Evolutionary conservation across 2,113 vertebrate genomes (phyloP).

Genomic region (Copsychus sechellarum): DNA sequence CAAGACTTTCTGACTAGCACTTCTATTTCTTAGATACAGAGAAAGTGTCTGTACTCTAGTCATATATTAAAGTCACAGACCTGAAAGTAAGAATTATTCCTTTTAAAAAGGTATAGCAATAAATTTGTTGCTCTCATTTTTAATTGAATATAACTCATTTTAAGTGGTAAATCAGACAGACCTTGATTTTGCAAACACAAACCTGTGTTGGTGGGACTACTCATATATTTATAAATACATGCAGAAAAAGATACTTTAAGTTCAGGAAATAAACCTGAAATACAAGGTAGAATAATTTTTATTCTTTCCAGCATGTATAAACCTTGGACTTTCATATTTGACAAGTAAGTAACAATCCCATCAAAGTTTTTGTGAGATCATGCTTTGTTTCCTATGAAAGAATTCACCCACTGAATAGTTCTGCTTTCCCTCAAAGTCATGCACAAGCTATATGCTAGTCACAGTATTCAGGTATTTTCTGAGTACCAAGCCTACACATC

Average conservation of each 20-base stretch:
- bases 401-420: neutral
- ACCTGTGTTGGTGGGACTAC: neutral
- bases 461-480: neutral
- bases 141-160: neutral
- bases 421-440: neutral
- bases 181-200: neutral
- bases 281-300: neutral
- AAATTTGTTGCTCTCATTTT: neutral
- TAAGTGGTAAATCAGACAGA: neutral
- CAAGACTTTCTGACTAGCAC: neutral
- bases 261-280: neutral
- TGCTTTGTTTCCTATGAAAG: neutral
- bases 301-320: neutral
- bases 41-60: neutral
- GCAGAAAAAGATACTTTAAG: neutral
- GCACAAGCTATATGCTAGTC: neutral
- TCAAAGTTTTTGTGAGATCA: neutral
- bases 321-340: neutral
- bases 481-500: neutral
- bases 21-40: neutral
- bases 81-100: neutral
- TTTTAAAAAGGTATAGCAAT: neutral
- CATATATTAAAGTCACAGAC: neutral
- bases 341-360: neutral
- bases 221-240: neutral